Conservation (phyloP, 2,113 vertebrate species). For the Propithecus coquereli region DNA sequence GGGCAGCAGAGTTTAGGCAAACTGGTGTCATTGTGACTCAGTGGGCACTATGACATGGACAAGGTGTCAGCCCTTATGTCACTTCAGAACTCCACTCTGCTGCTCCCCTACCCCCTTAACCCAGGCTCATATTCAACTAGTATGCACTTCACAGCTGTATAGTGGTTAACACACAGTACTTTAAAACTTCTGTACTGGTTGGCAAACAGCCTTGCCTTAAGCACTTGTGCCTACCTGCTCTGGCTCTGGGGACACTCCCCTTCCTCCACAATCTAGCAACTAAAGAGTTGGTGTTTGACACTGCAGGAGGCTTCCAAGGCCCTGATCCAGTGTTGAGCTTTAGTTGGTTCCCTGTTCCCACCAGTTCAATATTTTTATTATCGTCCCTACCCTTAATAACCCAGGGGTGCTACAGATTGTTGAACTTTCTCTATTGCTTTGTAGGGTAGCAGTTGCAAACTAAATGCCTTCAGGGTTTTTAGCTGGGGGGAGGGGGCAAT, state of each 20-base stretch:
- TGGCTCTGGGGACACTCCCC: neutral
- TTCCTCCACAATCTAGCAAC: neutral
- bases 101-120: neutral
- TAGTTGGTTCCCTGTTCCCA: neutral
- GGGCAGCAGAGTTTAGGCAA: neutral
- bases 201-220: neutral
- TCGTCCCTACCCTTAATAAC: neutral
- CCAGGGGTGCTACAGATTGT: neutral
- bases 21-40: conserved; percentile 59
- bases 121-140: neutral
- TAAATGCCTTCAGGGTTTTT: neutral
- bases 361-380: neutral
- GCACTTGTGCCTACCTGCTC: too few species aligned
- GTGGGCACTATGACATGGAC: conserved; percentile 49
- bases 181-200: neutral
- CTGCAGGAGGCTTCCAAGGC: neutral
- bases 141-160: neutral
- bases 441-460: neutral
- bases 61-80: neutral
- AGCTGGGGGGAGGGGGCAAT: neutral
- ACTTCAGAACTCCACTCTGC: neutral
- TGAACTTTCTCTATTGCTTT: neutral
- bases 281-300: neutral
- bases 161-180: neutral
- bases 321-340: neutral